Conservation (phyloP, 2,113 vertebrate species). For the Theristicus caerulescens region DNA sequence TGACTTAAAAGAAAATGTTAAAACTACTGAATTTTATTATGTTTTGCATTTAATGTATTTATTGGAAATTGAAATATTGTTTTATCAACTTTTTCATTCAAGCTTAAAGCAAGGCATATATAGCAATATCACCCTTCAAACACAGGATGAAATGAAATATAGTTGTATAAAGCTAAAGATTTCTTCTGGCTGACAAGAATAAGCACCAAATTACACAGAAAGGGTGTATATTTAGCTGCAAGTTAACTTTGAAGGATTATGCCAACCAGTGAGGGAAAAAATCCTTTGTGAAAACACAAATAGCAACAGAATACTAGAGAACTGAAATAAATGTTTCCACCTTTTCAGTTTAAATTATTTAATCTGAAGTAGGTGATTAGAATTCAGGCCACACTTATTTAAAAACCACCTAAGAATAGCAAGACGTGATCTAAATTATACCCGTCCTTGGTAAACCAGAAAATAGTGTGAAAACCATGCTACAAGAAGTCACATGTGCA, state of each 20-base stretch:
- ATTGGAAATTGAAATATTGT: neutral
- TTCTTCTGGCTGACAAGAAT: neutral
- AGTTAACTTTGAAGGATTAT: neutral
- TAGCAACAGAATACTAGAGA: neutral
- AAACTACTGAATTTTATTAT: neutral
- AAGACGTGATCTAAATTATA: neutral
- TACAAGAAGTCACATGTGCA: accelerated
- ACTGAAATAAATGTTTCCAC: neutral
- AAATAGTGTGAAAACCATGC: neutral
- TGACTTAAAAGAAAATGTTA: neutral
- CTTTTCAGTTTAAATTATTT: neutral
- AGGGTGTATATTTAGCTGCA: neutral
- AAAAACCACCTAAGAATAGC: neutral
- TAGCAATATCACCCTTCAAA: neutral
- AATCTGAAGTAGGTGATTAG: neutral
- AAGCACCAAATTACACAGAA: neutral
- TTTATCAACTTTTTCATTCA: neutral
- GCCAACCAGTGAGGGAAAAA: neutral
- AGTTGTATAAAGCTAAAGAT: neutral
- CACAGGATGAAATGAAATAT: neutral
- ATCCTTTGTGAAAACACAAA: neutral
- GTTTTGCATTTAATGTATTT: neutral
- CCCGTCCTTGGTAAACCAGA: neutral
- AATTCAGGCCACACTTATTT: neutral
- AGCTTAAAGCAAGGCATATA: neutral